Evolutionary conservation across 2,888 invertebrate genomes (phyloP).

Genomic region (Agrenia bidenticulata): DNA sequence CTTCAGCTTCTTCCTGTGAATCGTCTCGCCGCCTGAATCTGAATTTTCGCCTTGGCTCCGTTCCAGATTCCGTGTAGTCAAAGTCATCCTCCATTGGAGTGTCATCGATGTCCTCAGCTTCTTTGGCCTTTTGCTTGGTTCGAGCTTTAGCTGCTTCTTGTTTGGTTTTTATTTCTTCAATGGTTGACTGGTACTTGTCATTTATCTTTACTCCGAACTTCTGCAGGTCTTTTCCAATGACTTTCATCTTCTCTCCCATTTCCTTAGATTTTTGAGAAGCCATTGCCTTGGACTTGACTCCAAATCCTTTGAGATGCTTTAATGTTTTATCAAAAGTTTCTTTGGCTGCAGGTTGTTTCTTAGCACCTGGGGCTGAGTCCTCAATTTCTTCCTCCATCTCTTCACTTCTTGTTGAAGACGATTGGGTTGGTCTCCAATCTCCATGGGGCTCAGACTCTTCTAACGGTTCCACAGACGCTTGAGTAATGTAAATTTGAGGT

Average conservation of each 20-base stretch:
- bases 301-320: constrained; percentile 42
- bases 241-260: constrained; percentile 44
- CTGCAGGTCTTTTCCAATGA: constrained; percentile 36
- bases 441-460: constrained; percentile 4
- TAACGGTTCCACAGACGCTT: constrained; percentile 34
- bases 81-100: constrained; percentile 53
- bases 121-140: constrained; percentile 17
- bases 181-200: constrained; percentile 35
- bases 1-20: constrained; percentile 55
- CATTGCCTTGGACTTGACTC: constrained; percentile 40
- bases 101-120: constrained; percentile 29
- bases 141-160: constrained; percentile 38
- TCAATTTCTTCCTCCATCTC: constrained; percentile 52
- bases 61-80: constrained; percentile 38
- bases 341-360: constrained; percentile 23
- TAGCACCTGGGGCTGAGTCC: constrained; percentile 25
- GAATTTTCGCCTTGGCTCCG: constrained; percentile 32
- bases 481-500: constrained; percentile 42
- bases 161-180: constrained; percentile 45
- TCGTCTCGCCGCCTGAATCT: constrained; percentile 33
- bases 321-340: constrained; percentile 46
- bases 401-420: not conserved
- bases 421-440: not conserved
- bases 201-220: constrained; percentile 44
- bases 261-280: constrained; percentile 42